A percentile compares a stretch with the other conserved stretches of the same genome.
Evolutionary conservation across 1,140 invertebrate species (phyloP).

Genomic region (Temnothorax longispinosus): DNA sequence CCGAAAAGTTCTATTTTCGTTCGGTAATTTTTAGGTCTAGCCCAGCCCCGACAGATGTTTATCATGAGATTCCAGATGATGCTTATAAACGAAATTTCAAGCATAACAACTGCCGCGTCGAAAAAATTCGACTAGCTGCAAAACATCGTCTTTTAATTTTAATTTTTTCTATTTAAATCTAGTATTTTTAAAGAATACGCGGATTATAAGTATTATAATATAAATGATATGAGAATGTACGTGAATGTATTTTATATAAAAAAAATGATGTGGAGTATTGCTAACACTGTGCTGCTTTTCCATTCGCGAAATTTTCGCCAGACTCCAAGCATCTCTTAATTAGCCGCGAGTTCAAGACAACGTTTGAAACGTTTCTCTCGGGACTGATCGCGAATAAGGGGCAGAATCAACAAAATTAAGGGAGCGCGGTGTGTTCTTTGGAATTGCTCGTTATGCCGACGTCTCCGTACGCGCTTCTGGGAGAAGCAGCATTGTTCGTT

Average conservation of each 20-base stretch:
- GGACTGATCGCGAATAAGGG: slow-evolving; percentile 28
- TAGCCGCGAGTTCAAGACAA: slow-evolving; percentile 10
- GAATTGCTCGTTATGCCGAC: slow-evolving; percentile 46
- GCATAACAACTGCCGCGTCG: not conserved
- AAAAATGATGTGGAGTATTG: not conserved
- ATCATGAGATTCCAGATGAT: not conserved
- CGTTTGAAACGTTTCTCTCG: slow-evolving; percentile 18
- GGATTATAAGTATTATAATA: not conserved
- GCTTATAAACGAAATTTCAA: not conserved
- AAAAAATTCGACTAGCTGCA: not conserved
- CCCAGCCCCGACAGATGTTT: not conserved
- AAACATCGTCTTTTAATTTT: not conserved
- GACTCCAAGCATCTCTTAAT: slow-evolving; percentile 11
- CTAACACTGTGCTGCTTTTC: not conserved
- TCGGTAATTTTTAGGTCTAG: not conserved
- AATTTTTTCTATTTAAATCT: not conserved
- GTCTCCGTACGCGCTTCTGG: slow-evolving; percentile 11
- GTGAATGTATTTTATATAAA: not conserved
- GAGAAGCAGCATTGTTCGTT: slow-evolving; percentile 51
- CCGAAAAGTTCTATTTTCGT: slow-evolving; percentile 33
- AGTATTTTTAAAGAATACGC: not conserved
- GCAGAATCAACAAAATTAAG: slow-evolving; percentile 43
- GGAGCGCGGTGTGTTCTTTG: slow-evolving; percentile 47
- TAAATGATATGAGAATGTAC: not conserved
- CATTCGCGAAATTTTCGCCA: not conserved